Evolutionary conservation across 2,113 vertebrate species (phyloP).

Genomic region (Notarius quadriscutis): DNA sequence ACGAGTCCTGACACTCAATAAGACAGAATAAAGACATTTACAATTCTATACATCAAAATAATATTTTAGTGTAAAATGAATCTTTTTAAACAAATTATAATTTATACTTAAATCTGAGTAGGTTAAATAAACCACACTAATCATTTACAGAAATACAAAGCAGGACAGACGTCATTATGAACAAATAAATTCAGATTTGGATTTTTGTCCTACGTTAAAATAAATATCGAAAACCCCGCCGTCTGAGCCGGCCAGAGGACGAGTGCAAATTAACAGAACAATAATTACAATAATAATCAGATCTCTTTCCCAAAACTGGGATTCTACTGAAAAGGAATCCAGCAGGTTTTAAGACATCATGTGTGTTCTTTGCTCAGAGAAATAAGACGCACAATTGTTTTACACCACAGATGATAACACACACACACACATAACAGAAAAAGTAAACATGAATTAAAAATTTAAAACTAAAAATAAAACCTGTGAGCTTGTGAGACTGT

Average conservation of each 20-base stretch:
- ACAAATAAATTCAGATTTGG: neutral
- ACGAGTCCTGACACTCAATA: neutral
- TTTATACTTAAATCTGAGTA: neutral
- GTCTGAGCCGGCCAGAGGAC: constrained; percentile 20
- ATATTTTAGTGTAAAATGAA: neutral
- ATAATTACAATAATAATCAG: neutral
- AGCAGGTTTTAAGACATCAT: neutral
- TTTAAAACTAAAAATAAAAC: neutral
- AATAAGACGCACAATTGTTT: neutral
- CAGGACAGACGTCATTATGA: neutral
- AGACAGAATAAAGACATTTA: neutral
- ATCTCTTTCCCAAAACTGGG: neutral
- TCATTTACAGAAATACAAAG: neutral
- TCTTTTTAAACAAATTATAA: neutral
- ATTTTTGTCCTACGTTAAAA: neutral
- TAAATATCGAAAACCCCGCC: constrained; percentile 1
- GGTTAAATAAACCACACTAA: neutral
- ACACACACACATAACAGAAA: neutral
- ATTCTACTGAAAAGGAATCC: neutral
- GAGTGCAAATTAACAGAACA: neutral
- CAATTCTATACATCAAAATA: neutral
- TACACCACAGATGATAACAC: neutral
- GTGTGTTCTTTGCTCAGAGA: neutral
- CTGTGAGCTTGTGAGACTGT: neutral
- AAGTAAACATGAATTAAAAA: neutral